These are phyloP conservation scores for Sceliomorpha sp. DNA, from an alignment of 2,888 invertebrate genomes.

Conservation along the genomic window DNA sequence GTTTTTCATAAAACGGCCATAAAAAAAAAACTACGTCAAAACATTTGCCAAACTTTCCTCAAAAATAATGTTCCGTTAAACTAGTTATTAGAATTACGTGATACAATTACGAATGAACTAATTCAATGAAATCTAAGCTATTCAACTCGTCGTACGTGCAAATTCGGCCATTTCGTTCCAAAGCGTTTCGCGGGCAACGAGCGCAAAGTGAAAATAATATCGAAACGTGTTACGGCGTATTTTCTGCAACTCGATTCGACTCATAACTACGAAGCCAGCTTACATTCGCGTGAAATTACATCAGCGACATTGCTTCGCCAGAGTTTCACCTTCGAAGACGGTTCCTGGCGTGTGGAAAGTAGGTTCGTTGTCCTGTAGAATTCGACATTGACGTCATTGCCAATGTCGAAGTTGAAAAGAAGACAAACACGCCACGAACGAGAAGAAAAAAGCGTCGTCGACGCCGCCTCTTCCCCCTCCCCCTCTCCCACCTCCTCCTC, in stretches of 20 bases:
- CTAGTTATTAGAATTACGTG: too few species aligned
- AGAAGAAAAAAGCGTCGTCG: slow-evolving; percentile 37
- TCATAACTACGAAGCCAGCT: slow-evolving; percentile 21
- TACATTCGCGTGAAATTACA: slow-evolving; percentile 54
- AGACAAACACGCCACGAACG: slow-evolving; percentile 25
- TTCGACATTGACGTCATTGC: slow-evolving; percentile 70
- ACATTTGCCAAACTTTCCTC: too few species aligned
- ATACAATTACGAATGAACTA: too few species aligned
- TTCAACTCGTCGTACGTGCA: too few species aligned
- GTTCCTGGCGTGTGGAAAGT: slow-evolving; percentile 67
- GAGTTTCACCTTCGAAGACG: slow-evolving; percentile 55
- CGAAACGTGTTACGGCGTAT: slow-evolving; percentile 15
- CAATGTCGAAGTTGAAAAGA: slow-evolving; percentile 54
- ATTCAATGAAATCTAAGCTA: too few species aligned
- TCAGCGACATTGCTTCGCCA: slow-evolving; percentile 52
- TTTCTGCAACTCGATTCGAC: slow-evolving; percentile 27
- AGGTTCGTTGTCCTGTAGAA: slow-evolving; percentile 70
- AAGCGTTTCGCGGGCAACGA: too few species aligned
- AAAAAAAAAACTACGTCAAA: too few species aligned
- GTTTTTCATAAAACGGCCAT: too few species aligned
- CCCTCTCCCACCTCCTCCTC: too few species aligned
- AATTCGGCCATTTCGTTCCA: too few species aligned
- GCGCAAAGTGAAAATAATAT: slow-evolving; percentile 17
- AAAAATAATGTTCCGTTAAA: too few species aligned
- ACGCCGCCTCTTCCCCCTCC: too few species aligned